Percentiles rank a stretch among this genome's conserved stretches.
phyloP scores from a whole-genome alignment of 2,113 vertebrate species.

The Sorex araneus region DNA sequence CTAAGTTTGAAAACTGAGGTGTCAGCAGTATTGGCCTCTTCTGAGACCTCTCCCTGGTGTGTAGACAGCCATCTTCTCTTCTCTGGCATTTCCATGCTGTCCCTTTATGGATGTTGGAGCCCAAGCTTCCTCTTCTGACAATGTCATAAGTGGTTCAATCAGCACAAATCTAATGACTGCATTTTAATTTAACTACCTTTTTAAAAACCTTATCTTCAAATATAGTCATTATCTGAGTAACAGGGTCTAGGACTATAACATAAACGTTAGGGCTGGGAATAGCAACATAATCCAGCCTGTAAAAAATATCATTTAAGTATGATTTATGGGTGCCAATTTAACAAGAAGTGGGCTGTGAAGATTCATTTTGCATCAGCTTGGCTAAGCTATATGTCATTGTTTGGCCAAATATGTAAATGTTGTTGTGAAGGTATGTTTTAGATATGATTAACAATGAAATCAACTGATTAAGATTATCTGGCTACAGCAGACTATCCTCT shows the following conservation, averaged over 20 bases:
- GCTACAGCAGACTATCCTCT: constrained; percentile 3
- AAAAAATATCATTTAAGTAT: not conserved
- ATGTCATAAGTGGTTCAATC: not conserved
- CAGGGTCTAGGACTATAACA: not conserved
- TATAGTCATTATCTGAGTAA: not conserved
- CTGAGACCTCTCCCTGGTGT: not conserved
- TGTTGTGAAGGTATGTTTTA: not conserved
- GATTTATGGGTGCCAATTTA: not conserved
- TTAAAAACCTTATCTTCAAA: not conserved
- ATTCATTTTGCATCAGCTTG: not conserved
- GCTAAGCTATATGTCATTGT: not conserved
- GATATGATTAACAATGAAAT: not conserved
- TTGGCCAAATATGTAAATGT: not conserved
- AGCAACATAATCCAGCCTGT: not conserved
- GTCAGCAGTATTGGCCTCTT: not conserved
- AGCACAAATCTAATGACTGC: not conserved
- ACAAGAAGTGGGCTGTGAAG: not conserved
- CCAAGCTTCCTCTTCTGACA: not conserved
- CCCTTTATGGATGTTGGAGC: not conserved
- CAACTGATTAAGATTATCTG: not conserved
- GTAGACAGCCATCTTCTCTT: not conserved
- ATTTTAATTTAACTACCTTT: not conserved
- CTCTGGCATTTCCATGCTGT: not conserved
- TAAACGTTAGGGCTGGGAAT: not conserved
- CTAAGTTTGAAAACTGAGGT: not conserved